phyloP scores from a whole-genome alignment of 2,113 vertebrate species.

The Salvelinus fontinalis region DNA sequence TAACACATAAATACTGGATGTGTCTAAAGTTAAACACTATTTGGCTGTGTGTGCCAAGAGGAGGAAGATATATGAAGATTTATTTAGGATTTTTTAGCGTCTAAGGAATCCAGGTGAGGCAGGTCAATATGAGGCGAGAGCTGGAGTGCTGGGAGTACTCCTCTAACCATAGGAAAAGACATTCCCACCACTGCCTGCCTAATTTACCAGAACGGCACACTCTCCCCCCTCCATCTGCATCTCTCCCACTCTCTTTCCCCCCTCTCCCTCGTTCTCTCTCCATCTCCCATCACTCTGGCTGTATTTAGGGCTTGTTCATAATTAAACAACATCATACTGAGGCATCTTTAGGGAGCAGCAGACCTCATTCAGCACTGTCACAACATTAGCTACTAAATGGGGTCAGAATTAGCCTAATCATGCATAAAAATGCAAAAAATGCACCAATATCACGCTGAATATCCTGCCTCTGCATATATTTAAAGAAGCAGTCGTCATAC shows the following conservation, averaged over 20 bases:
- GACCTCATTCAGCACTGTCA: conserved; percentile 12
- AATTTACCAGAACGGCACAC: conserved; percentile 34
- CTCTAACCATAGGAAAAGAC: conserved; percentile 16
- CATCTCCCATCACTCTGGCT: background rate
- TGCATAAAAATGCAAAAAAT: background rate
- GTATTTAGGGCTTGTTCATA: conserved; percentile 26
- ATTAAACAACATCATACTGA: conserved; percentile 28
- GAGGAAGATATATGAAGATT: background rate
- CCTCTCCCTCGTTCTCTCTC: background rate
- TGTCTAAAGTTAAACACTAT: background rate
- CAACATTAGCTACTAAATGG: background rate
- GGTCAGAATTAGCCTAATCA: conserved; percentile 23
- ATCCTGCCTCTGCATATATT: background rate
- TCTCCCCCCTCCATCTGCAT: background rate
- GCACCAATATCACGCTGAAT: conserved; percentile 18
- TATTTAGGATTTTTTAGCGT: background rate
- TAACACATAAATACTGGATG: background rate
- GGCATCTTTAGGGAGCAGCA: conserved; percentile 3
- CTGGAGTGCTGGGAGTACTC: conserved; percentile 27
- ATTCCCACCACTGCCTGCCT: conserved; percentile 34
- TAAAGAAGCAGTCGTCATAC: conserved; percentile 15
- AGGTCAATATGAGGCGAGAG: background rate
- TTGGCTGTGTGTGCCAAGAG: background rate
- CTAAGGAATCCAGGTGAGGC: background rate
- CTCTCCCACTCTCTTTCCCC: background rate